Base-by-base conservation (phyloP, 2,797 vertebrate genomes). In the Harpagifer antarcticus region DNA sequence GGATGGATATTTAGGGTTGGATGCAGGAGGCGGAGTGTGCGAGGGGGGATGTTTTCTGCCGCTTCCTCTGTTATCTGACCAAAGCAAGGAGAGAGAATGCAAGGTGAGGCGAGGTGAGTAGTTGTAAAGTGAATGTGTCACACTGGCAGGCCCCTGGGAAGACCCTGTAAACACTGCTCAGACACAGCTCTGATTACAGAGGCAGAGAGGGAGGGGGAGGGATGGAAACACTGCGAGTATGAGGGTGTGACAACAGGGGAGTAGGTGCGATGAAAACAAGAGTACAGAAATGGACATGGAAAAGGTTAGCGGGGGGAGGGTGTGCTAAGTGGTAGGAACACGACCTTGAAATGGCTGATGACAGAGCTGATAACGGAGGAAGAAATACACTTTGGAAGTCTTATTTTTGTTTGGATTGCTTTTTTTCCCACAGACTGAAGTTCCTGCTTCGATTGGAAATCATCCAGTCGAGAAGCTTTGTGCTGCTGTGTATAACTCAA, bases 161-260 rank as follows among this genome's bases (percentile, higher is more conserved):
- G 80, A 89, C 75, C 79, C 78, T 76, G 88, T 81, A 88, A 89
- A 88, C 88, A 87, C 83, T 81, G 81, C 62, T 91, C 90, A 84
- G 84, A 87, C 86, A 78, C 80, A 88, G 79, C 76, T 80, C 82
- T 92, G 88, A 93, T 93, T 91, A 91, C 82, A 89, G 59, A 73
- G n/a, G 40, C 31, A 27, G 68, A 52, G 43, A 33, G 49, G 68
- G 72, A 72, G 78, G 55, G 20, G 61, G 70, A 74, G 31, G 31
- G 53, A 63, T 47, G 73, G 64, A 83, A 79, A 85, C 68, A 57
- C 1, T 9, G 44, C 53, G 43, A 58, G 52, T 54, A 20, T 45
- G 59, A 50, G 44, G 52, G 63, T 62, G 74, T 61, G 74, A 83
- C 64, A 73, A 68, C 69, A 66, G 48, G 53, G 47, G 57, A 70